Percentiles rank a stretch among this genome's conserved stretches.
These are phyloP conservation scores for Phanerotoma sp. DNA, from an alignment of 2,888 invertebrate species.

Conservation along the genomic window DNA sequence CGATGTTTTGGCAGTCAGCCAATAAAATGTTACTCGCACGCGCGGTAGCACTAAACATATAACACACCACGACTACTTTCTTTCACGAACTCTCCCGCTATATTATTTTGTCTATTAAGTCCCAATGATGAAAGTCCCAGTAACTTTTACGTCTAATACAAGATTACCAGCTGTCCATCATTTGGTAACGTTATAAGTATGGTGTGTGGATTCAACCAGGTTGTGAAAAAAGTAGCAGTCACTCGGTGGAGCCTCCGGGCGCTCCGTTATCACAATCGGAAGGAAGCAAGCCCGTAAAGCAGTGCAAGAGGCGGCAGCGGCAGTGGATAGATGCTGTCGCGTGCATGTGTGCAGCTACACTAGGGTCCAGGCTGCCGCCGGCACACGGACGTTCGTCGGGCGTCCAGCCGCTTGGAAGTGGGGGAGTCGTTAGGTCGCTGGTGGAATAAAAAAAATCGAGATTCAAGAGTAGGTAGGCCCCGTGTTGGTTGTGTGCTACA, in stretches of 20 bases:
- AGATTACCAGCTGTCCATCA: background rate
- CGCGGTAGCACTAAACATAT: background rate
- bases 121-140: background rate
- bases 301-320: constrained; percentile 25
- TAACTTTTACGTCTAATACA: background rate
- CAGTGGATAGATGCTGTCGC: constrained; percentile 54
- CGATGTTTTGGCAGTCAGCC: constrained; percentile 30
- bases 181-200: background rate
- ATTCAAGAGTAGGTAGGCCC: constrained; percentile 36
- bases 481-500: constrained; percentile 24
- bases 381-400: constrained; percentile 44
- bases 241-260: constrained; percentile 37
- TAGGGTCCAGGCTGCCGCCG: constrained; percentile 49
- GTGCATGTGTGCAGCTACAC: constrained; percentile 57
- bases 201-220: constrained; percentile 30
- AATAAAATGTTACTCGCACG: constrained; percentile 24
- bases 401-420: constrained; percentile 43
- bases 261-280: constrained; percentile 41
- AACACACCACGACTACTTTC: constrained; percentile 10
- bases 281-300: constrained; percentile 30
- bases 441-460: constrained; percentile 28
- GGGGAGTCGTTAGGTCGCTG: constrained; percentile 46
- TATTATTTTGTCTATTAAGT: background rate
- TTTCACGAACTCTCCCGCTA: constrained; percentile 12
- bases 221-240: constrained; percentile 34